A percentile compares a stretch with the other conserved stretches of the same genome.
These are phyloP conservation scores for Premnoplex brunnescens DNA, from an alignment of 2,797 vertebrate species.

Conservation along the genomic window DNA sequence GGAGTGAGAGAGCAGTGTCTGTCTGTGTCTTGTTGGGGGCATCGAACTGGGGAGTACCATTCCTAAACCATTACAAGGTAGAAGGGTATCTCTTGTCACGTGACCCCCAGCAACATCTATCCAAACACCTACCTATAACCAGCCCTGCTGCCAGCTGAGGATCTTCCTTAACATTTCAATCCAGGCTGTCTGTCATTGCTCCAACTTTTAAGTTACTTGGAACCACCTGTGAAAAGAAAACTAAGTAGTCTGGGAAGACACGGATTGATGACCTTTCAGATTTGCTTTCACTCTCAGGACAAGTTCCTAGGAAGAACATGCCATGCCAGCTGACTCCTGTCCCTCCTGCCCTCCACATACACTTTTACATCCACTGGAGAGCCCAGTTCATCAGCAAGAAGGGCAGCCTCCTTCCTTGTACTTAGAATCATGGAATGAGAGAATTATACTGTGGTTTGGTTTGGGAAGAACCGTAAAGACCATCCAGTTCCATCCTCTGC, in stretches of 20 bases:
- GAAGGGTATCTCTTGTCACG: neutral
- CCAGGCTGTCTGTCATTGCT: neutral
- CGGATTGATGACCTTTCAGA: neutral
- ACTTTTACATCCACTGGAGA: neutral
- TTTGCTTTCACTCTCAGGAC: neutral
- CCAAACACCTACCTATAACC: neutral
- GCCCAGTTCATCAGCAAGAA: neutral
- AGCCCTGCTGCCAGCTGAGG: neutral
- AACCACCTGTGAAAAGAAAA: neutral
- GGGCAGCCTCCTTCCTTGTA: neutral
- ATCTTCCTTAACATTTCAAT: neutral
- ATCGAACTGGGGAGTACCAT: neutral
- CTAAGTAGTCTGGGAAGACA: neutral
- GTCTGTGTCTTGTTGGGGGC: neutral
- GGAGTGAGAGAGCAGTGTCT: neutral
- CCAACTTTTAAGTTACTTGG: neutral
- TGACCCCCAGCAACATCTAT: neutral
- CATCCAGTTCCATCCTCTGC: neutral
- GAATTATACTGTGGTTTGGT: neutral
- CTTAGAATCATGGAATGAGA: neutral
- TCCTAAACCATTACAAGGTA: neutral
- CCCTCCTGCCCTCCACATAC: neutral
- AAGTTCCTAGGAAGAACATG: neutral
- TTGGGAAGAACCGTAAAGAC: neutral
- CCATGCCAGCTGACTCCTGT: neutral